These are phyloP conservation scores for Drosophila nr. perissopoda DNA, from an alignment of 2,888 invertebrate genomes.

Conservation along the genomic window DNA sequence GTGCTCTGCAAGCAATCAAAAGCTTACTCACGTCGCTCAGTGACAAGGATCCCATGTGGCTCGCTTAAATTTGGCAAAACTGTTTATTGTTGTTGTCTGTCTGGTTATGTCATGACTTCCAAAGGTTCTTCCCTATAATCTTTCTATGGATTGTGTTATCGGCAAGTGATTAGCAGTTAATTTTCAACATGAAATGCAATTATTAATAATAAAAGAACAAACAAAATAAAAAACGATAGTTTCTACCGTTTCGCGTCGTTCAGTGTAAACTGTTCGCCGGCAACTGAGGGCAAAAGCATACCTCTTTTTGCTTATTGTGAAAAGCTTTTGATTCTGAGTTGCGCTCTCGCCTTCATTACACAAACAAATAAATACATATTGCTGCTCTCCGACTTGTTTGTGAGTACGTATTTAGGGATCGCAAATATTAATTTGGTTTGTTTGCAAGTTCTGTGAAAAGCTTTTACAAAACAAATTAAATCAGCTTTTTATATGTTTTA, in stretches of 20 bases:
- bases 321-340: constrained; percentile 7
- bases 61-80: constrained; percentile 39
- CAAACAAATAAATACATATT: background rate
- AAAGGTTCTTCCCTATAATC: constrained; percentile 23
- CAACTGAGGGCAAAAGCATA: constrained; percentile 5
- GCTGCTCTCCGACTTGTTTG: background rate
- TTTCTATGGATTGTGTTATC: constrained; percentile 6
- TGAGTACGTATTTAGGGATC: background rate
- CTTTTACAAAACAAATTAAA: background rate
- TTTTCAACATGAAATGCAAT: background rate
- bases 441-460: background rate
- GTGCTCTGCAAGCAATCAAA: constrained; percentile 7
- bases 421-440: background rate
- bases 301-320: background rate
- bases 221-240: background rate
- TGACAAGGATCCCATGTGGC: constrained; percentile 47
- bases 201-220: background rate
- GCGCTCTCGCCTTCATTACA: background rate
- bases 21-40: constrained; percentile 50
- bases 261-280: background rate
- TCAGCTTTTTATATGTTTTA: background rate
- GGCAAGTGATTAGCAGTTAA: background rate
- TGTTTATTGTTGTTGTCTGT: background rate
- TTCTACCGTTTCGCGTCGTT: background rate
- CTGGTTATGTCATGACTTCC: background rate